Base-by-base conservation (phyloP, 1,140 invertebrate genomes). In the Thalassaphorura encarpata region DNA sequence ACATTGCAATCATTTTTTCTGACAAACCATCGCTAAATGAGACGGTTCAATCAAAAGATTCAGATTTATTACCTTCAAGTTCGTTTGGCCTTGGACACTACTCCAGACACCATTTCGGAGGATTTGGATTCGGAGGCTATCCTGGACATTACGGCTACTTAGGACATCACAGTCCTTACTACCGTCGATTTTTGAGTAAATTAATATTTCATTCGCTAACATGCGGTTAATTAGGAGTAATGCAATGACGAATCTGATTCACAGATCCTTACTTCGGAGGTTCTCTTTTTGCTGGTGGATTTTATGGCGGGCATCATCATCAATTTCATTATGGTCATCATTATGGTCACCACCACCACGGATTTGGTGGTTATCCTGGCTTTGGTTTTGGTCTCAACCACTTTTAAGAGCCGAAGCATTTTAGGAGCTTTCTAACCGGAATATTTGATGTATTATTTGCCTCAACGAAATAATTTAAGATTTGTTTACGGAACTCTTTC, bases 21-120 rank as follows among this genome's bases (percentile, higher is more conserved):
- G n/a, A 36, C 33, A 36, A 36, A 36, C 11, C 33, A 11, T 36
- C 33, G 33, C 33, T n/a, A 36, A 36, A 11, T 11, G n/a, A n/a
- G n/a, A n/a, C n/a, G n/a, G n/a, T n/a, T n/a, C 33, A 36, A 36
- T 36, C 11, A 36, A 36, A 36, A 36, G 11, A 36, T 36, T n/a
- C 33, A 36, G 31, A 51, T n/a, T 51, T 51, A 23, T 40, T 13
- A 31, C 27, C 1, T 27, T 11, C 31, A 11, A 31, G 36, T n/a
- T 21, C n/a, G 18, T 51, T 51, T 21, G 49, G 49, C 1, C 18
- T 51, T 39, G 49, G 49, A 21, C 27, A 31, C 19, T 40, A 51
- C 29, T 23, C 31, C 24, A 31, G 47, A 36, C 13, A 23, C 1
- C 31, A n/a, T n/a, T 28, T 28, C 16, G 45, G 45, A 15, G 45